phyloP scores from a whole-genome alignment of 2,888 invertebrate species.

The Nemoura dubitans region DNA sequence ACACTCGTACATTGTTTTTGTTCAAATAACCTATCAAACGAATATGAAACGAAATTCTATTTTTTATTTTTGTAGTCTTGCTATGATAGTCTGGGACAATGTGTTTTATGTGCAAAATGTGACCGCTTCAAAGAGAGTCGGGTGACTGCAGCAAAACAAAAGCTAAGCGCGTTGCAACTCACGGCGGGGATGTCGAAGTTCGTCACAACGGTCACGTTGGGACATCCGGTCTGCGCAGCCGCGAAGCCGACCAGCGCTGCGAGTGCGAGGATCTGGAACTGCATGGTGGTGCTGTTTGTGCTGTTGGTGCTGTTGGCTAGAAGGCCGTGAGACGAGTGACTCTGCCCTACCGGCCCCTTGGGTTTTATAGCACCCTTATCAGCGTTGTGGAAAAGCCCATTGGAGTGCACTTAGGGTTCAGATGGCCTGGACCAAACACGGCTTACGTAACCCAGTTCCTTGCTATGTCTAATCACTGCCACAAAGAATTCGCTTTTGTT shows the following conservation, averaged over 20 bases:
- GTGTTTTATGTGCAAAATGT: no score
- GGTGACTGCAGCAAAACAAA: no score
- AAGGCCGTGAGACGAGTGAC: background rate
- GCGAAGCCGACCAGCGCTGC: background rate
- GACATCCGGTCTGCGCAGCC: conserved; percentile 14
- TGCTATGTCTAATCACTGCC: no score
- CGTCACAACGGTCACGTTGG: background rate
- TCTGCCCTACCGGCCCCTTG: background rate
- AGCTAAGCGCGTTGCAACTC: background rate
- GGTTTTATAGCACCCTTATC: background rate
- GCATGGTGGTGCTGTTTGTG: background rate
- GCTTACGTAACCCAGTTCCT: no score
- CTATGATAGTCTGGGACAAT: no score
- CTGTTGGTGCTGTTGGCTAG: background rate
- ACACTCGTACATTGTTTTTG: background rate
- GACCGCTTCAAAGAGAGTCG: no score
- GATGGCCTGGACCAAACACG: background rate
- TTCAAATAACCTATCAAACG: background rate
- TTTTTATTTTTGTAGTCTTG: no score
- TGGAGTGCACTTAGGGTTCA: no score
- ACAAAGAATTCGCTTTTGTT: no score
- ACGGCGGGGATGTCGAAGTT: conserved; percentile 31
- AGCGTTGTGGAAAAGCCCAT: no score
- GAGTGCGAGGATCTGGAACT: background rate
- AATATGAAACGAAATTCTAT: background rate